A percentile compares a stretch with the other conserved stretches of the same genome.
Conservation (phyloP, 1,140 invertebrate species). For the Orius insidiosus region DNA sequence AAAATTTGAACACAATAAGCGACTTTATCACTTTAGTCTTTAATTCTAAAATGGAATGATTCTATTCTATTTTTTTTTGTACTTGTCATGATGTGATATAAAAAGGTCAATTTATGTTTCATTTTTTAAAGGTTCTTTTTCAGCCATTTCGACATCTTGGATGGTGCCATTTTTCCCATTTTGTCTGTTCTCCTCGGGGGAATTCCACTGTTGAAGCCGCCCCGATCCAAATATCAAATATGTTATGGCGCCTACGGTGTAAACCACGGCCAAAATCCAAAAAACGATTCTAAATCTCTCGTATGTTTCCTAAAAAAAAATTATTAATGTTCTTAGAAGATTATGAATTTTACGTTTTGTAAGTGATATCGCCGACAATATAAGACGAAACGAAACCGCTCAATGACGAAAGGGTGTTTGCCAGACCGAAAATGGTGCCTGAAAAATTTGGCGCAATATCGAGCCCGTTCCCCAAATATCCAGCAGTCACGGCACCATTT, state of each 20-base stretch:
- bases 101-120: background rate
- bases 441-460: conserved; percentile 56
- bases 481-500: conserved; percentile 51
- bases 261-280: conserved; percentile 57
- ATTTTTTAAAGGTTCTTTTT: conserved; percentile 11
- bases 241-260: conserved; percentile 44
- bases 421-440: conserved; percentile 69
- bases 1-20: too few species aligned
- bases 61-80: too few species aligned
- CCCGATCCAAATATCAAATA: conserved; percentile 54
- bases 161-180: background rate
- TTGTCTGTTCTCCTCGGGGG: conserved; percentile 13
- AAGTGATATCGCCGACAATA: conserved; percentile 68
- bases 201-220: conserved; percentile 50
- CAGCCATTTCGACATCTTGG: conserved; percentile 9
- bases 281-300: conserved; percentile 71
- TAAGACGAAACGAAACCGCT: conserved; percentile 71
- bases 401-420: conserved; percentile 74
- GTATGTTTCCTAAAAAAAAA: conserved; percentile 43
- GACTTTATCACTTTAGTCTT: too few species aligned
- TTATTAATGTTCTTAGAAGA: background rate
- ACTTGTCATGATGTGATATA: too few species aligned
- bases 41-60: too few species aligned
- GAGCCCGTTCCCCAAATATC: conserved; percentile 57
- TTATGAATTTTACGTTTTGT: conserved; percentile 39